These are phyloP conservation scores for Enteromius mattozi DNA, from an alignment of 2,797 vertebrate genomes.

Conservation along the genomic window DNA sequence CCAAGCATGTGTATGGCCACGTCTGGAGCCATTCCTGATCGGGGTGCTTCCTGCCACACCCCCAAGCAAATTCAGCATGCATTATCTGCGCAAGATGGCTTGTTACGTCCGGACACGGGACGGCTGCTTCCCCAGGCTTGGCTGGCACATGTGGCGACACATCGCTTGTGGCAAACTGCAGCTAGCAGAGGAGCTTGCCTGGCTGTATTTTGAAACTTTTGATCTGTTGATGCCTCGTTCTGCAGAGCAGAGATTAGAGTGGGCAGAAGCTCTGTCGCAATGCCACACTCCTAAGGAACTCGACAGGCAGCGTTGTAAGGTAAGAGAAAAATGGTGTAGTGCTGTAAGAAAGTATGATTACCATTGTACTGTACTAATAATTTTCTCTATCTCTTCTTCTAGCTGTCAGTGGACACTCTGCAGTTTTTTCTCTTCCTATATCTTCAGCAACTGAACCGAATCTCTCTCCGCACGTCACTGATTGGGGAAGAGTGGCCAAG, in stretches of 20 bases:
- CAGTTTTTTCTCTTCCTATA: slow-evolving; percentile 96
- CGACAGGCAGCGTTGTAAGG: slow-evolving; percentile 87
- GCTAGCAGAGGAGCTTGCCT: slow-evolving; percentile 86
- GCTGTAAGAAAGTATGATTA: neutral
- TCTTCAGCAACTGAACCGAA: slow-evolving; percentile 90
- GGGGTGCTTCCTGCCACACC: slow-evolving; percentile 85
- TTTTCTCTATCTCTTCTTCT: slow-evolving; percentile 42
- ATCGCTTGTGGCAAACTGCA: slow-evolving; percentile 96
- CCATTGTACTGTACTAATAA: neutral
- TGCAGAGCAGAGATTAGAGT: slow-evolving; percentile 80
- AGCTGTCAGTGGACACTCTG: slow-evolving; percentile 92
- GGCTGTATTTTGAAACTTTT: slow-evolving; percentile 96
- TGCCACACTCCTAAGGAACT: slow-evolving; percentile 84
- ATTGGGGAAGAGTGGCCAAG: slow-evolving; percentile 97
- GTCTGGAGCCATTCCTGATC: slow-evolving; percentile 89
- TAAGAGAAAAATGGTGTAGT: slow-evolving; percentile 61
- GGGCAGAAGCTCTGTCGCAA: slow-evolving; percentile 88
- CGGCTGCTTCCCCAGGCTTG: slow-evolving; percentile 85
- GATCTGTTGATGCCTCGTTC: slow-evolving; percentile 78
- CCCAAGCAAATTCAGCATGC: slow-evolving; percentile 86
- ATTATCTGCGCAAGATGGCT: slow-evolving; percentile 92
- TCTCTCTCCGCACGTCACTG: slow-evolving; percentile 89
- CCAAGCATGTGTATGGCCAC: slow-evolving; percentile 85
- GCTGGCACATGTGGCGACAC: slow-evolving; percentile 90
- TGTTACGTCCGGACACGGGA: slow-evolving; percentile 85